Conservation (phyloP, 2,797 vertebrate species). For the Lemur catta region DNA sequence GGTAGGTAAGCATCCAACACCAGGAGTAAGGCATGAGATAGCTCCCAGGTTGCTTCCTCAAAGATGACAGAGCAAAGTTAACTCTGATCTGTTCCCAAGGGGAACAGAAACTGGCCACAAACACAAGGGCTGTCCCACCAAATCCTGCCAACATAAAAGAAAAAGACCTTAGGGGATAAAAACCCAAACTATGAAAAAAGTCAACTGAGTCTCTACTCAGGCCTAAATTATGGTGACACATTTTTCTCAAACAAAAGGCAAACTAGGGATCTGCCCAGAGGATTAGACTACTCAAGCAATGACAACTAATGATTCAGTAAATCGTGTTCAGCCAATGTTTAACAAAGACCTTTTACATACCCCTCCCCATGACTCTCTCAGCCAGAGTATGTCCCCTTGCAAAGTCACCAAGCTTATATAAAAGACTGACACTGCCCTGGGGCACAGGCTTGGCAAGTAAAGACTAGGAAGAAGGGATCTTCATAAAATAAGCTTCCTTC, state of each 20-base stretch:
- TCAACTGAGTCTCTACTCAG: background rate
- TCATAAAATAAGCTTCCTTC: constrained; percentile 42
- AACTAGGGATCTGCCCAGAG: background rate
- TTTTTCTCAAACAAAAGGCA: constrained; percentile 18
- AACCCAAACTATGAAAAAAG: constrained; percentile 1
- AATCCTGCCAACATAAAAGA: constrained; percentile 11
- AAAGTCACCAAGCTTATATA: constrained; percentile 38
- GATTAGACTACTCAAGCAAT: background rate
- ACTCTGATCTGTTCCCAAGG: background rate
- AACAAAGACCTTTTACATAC: background rate
- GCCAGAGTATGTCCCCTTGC: background rate
- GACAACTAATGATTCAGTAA: background rate
- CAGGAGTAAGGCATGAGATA: background rate
- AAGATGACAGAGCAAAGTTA: constrained; percentile 25
- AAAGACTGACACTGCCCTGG: background rate
- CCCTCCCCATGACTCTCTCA: background rate
- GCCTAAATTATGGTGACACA: background rate
- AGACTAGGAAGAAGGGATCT: background rate
- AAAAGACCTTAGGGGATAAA: background rate
- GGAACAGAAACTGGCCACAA: background rate
- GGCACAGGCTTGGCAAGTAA: background rate
- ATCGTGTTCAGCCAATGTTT: background rate
- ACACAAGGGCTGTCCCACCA: background rate
- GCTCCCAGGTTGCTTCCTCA: background rate
- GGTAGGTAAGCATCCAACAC: background rate